Evolutionary conservation across 1,140 invertebrate species (phyloP).

Genomic region (Callitettix versicolor): DNA sequence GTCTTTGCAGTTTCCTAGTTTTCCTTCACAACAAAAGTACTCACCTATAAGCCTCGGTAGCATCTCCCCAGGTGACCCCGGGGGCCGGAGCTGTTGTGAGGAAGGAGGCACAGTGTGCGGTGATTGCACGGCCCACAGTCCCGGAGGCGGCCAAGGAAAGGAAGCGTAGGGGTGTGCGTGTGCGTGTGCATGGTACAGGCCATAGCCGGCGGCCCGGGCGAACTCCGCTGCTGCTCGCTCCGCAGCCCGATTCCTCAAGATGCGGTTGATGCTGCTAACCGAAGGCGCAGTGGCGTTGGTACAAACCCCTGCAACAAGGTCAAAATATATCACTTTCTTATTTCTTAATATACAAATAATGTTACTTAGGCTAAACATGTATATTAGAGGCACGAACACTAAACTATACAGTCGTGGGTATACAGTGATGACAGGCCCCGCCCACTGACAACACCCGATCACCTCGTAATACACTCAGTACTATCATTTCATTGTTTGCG

Average conservation of each 20-base stretch:
- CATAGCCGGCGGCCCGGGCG: conserved; percentile 79
- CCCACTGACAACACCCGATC: too few species aligned
- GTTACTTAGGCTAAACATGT: too few species aligned
- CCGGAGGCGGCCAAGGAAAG: conserved; percentile 33
- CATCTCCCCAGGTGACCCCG: conserved; percentile 32
- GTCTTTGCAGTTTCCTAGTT: too few species aligned
- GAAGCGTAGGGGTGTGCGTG: conserved; percentile 37
- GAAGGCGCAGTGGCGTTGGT: conserved; percentile 84
- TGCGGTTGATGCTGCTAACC: conserved; percentile 87
- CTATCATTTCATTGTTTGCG: too few species aligned
- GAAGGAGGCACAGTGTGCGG: conserved; percentile 21
- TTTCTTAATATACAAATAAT: too few species aligned
- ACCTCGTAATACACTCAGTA: too few species aligned
- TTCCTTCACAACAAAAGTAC: too few species aligned
- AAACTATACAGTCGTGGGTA: too few species aligned
- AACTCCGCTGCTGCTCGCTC: conserved; percentile 90
- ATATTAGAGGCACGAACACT: too few species aligned
- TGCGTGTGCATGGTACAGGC: conserved; percentile 58
- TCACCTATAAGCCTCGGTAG: conserved; percentile 16
- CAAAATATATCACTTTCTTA: too few species aligned
- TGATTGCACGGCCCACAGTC: conserved; percentile 35
- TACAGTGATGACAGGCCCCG: too few species aligned
- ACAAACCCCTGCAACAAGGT: conserved; percentile 58
- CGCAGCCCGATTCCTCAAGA: conserved; percentile 78
- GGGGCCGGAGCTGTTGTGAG: conserved; percentile 33